phyloP scores from a whole-genome alignment of 2,797 vertebrate genomes.

The Vespertilio murinus region DNA sequence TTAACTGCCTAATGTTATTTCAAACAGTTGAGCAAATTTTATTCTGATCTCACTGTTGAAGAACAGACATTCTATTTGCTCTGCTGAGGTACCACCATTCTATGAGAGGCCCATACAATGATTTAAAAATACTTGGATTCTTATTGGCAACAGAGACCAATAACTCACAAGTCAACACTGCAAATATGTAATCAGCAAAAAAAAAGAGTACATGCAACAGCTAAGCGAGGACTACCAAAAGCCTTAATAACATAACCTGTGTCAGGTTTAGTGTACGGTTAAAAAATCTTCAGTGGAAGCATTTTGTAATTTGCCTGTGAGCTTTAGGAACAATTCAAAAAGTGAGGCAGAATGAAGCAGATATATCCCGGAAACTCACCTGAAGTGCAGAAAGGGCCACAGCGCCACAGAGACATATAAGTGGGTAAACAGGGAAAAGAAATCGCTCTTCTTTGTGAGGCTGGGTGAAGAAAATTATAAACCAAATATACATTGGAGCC shows the following conservation, averaged over 20 bases:
- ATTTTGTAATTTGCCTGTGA: conserved; percentile 24
- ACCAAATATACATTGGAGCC: conserved; percentile 98
- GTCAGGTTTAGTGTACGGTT: neutral
- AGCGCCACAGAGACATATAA: conserved; percentile 95
- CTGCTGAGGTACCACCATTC: neutral
- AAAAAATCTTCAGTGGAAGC: neutral
- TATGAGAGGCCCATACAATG: neutral
- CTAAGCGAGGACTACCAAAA: conserved; percentile 14
- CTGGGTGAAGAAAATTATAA: conserved; percentile 96
- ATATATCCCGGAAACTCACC: conserved; percentile 82
- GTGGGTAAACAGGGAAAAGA: conserved; percentile 96
- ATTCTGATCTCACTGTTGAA: neutral
- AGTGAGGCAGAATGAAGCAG: neutral
- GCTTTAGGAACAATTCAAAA: neutral
- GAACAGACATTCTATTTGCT: neutral
- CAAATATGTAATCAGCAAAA: neutral
- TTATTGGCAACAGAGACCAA: conserved; percentile 8
- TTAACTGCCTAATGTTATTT: conserved; percentile 17
- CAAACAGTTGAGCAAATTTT: conserved; percentile 2
- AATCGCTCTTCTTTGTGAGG: conserved; percentile 98
- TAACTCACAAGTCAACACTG: conserved; percentile 5
- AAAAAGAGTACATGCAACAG: neutral
- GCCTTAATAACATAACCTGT: neutral
- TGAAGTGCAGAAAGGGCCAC: conserved; percentile 96
- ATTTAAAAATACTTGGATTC: conserved; percentile 28